These are phyloP conservation scores for Deroplatys truncata DNA, from an alignment of 2,888 invertebrate species.

Conservation along the genomic window DNA sequence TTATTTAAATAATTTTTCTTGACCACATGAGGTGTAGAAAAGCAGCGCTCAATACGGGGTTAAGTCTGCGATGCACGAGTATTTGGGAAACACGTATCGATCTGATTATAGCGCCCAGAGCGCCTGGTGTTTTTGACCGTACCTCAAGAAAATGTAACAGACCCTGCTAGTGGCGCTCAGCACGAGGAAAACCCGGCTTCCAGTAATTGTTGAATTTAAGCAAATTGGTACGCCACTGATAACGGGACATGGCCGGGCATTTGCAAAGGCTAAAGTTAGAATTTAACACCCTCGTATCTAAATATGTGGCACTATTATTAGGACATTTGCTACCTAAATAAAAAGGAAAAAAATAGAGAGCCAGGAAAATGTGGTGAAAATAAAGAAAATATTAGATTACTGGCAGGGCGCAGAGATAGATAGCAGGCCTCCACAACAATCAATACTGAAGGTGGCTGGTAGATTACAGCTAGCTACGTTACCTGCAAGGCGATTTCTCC, in stretches of 20 bases:
- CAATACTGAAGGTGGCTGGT: background rate
- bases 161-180: background rate
- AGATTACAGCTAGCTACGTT: background rate
- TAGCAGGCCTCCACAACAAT: background rate
- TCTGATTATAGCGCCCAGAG: background rate
- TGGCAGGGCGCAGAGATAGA: background rate
- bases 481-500: background rate
- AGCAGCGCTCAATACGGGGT: background rate
- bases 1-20: background rate
- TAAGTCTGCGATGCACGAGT: background rate
- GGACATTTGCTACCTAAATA: background rate
- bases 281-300: background rate
- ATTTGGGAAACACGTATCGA: background rate
- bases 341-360: background rate
- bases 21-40: background rate
- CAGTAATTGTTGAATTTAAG: background rate
- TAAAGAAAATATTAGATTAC: background rate
- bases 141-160: background rate
- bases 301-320: background rate
- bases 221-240: background rate
- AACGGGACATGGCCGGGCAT: background rate
- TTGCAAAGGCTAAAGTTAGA: background rate
- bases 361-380: background rate
- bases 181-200: background rate
- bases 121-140: background rate